A percentile compares a stretch with the other conserved stretches of the same genome.
Evolutionary conservation across 1,140 invertebrate species (phyloP).

Genomic region (Brachionus angularis): DNA sequence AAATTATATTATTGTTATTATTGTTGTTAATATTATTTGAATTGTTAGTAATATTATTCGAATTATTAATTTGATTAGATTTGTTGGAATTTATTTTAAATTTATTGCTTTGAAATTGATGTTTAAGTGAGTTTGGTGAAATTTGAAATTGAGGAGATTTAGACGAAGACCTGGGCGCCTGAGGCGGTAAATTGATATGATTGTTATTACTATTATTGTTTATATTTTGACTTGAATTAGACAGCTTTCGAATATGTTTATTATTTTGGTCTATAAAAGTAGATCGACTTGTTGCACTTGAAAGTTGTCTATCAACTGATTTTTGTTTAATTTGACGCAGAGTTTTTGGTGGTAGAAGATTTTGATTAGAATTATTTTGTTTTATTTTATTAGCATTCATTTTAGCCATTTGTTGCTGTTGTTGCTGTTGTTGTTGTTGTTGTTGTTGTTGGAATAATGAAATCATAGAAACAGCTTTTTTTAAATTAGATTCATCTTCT

Average conservation of each 20-base stretch:
- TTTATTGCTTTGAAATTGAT: too few species aligned
- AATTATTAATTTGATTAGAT: too few species aligned
- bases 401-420: too few species aligned
- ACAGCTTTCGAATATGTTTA: constrained; percentile 39
- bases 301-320: not conserved
- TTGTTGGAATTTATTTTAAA: too few species aligned
- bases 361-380: too few species aligned
- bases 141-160: constrained; percentile 19
- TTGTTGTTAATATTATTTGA: too few species aligned
- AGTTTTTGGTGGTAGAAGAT: not conserved
- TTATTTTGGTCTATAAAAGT: constrained; percentile 39
- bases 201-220: too few species aligned
- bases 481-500: not conserved
- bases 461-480: constrained; percentile 29
- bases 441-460: not conserved
- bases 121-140: too few species aligned
- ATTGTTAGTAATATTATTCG: too few species aligned
- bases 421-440: not conserved
- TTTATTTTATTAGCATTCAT: too few species aligned
- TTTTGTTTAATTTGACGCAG: constrained; percentile 34
- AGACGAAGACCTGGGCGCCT: not conserved
- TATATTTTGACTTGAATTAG: constrained; percentile 38
- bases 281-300: too few species aligned
- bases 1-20: too few species aligned
- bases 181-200: constrained; percentile 26